phyloP scores from a whole-genome alignment of 1,140 invertebrate genomes.

The Harpegnathos saltator region DNA sequence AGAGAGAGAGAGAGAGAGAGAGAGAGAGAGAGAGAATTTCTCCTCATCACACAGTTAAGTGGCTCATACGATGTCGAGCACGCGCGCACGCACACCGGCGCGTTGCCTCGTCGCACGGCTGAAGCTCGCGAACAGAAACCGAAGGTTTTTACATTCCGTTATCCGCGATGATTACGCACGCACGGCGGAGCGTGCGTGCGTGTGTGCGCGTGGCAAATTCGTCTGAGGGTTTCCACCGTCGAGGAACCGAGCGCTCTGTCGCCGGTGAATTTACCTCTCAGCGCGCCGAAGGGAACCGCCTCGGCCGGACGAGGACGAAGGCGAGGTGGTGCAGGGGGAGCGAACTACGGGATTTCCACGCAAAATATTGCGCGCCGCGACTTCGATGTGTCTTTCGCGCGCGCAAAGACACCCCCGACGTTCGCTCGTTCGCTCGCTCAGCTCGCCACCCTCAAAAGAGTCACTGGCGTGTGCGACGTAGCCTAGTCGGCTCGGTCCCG shows the following conservation, averaged over 20 bases:
- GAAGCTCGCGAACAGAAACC: conserved; percentile 26
- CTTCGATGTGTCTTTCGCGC: conserved; percentile 28
- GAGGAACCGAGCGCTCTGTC: conserved; percentile 30
- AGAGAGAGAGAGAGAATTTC: background rate
- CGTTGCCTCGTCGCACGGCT: conserved; percentile 11
- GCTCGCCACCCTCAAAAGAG: conserved; percentile 57
- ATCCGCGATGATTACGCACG: conserved; percentile 44
- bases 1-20: background rate
- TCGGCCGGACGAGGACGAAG: background rate
- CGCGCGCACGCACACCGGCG: background rate
- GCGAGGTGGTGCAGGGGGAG: too few relatives aligned
- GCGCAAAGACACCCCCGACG: conserved; percentile 4
- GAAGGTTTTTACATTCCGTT: conserved; percentile 37
- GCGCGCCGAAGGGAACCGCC: background rate
- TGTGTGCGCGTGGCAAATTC: conserved; percentile 13
- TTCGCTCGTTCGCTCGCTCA: background rate
- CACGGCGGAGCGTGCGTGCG: background rate
- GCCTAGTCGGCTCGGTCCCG: conserved; percentile 31
- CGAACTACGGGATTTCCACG: conserved; percentile 24
- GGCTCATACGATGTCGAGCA: background rate
- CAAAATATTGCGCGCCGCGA: conserved; percentile 30
- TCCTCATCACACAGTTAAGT: conserved; percentile 24
- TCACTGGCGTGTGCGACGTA: conserved; percentile 62
- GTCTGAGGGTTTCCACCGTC: conserved; percentile 4
- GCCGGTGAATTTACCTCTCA: conserved; percentile 41